Base-by-base conservation (phyloP, 2,797 vertebrate species). In the Delichon dasypus region DNA sequence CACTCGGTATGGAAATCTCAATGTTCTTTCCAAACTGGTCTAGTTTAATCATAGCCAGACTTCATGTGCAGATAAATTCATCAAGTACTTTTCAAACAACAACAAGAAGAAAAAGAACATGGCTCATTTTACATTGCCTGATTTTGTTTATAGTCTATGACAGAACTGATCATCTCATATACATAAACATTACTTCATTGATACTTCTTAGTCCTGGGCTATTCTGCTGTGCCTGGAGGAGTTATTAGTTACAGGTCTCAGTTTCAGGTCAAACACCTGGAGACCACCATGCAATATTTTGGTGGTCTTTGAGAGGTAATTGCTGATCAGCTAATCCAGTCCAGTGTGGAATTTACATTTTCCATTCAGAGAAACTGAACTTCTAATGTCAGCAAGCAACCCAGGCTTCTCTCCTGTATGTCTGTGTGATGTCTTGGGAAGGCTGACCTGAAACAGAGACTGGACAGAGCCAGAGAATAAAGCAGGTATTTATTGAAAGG, bases 61-160 rank as follows among this genome's bases (percentile, higher is more conserved):
- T 83, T 87, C 50, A 45, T 61, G 83, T 30, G 72, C 54, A 92
- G 89, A 61, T 58, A 79, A 45, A 27, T 77, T 94, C 89, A 92
- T 88, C 86, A 68, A 51, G 61, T 67, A 60, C 51, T 76, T 90
- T 90, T 85, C 66, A 67, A 77, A 77, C 30, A 89, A 48, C 6
- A 68, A 71, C 0, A 66, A 30, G 5, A 47, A 85, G 51, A 54
- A 85, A 89, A 30, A 48, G 55, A 78, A 58, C 6, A 7, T 0
- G 0, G 6, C 47, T 95, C 60, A 40, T 71, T 89, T 92, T 90
- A 85, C 57, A 36, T 57, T 57, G 47, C 48, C 44, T 95, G 71
- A 90, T 90, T 92, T 90, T 93, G 93, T 95, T 97, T 89, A 87
- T 32, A 89, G 11, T 71, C 38, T 61, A 10, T 70, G 91, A 85